phyloP scores from a whole-genome alignment of 2,113 vertebrate genomes.

The Neolamprologus toae region DNA sequence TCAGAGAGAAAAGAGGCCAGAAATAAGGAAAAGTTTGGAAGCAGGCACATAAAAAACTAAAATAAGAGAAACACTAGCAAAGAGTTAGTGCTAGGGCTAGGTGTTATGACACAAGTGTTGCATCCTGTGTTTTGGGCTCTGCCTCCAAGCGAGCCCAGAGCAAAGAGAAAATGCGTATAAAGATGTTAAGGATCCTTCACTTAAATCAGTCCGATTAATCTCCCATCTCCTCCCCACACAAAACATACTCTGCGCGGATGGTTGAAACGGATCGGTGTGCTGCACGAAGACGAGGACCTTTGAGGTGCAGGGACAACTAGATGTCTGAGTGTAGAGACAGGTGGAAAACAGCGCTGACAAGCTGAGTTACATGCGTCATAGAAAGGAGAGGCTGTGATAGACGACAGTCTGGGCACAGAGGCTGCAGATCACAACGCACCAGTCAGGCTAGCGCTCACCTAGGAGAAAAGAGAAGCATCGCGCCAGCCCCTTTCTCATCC shows the following conservation, averaged over 20 bases:
- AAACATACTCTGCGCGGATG: neutral
- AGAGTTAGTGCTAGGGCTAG: neutral
- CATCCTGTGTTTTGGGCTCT: constrained; percentile 33
- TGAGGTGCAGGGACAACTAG: constrained; percentile 23
- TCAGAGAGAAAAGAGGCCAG: neutral
- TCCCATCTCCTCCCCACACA: constrained; percentile 15
- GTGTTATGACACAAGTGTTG: constrained; percentile 1
- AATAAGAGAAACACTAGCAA: neutral
- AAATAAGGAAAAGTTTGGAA: neutral
- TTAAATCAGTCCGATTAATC: constrained; percentile 36
- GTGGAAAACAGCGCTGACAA: constrained; percentile 44
- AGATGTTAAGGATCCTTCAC: constrained; percentile 21
- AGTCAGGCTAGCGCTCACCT: constrained; percentile 36
- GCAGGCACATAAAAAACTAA: neutral
- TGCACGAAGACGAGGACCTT: constrained; percentile 10
- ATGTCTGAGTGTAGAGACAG: constrained; percentile 22
- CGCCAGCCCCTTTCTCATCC: neutral
- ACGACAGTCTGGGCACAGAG: constrained; percentile 23
- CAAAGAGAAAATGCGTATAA: constrained; percentile 19
- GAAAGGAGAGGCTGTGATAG: constrained; percentile 22
- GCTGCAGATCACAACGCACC: constrained; percentile 43
- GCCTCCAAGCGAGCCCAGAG: constrained; percentile 49
- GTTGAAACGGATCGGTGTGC: constrained; percentile 14
- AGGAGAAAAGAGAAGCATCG: neutral
- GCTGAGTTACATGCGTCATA: constrained; percentile 54